phyloP scores from a whole-genome alignment of 53 echinoderm and acorn worm genomes.

The Hippasteria phrygiana region DNA sequence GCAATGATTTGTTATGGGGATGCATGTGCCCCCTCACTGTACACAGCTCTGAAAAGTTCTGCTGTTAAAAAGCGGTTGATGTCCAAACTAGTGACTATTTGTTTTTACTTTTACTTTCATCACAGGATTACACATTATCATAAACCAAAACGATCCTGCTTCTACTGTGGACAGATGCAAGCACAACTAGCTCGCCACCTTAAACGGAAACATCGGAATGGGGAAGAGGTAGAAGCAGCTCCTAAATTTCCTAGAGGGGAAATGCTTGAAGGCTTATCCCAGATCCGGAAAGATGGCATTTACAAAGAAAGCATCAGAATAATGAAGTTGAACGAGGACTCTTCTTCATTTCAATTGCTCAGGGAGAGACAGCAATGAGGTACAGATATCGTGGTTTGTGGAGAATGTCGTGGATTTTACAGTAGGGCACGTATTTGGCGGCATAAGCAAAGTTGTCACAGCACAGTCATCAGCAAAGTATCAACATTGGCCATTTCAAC shows the following conservation, averaged over 20 bases:
- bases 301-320: conserved; percentile 17
- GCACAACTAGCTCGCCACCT: conserved; percentile 16
- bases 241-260: background rate
- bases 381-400: conserved; percentile 3
- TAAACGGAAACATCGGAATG: background rate
- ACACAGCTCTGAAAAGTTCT: no score
- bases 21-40: no score
- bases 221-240: conserved; percentile 28
- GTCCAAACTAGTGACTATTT: no score
- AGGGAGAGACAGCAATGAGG: conserved; percentile 5
- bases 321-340: background rate
- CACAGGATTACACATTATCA: no score
- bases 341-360: background rate
- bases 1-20: no score
- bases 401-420: conserved; percentile 22
- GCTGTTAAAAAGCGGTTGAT: no score
- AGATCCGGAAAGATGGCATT: conserved; percentile 32
- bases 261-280: background rate
- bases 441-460: conserved; percentile 24
- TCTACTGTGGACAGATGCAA: conserved; percentile 10
- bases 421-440: conserved; percentile 5
- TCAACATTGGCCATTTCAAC: background rate
- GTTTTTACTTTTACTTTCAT: no score
- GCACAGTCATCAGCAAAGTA: background rate
- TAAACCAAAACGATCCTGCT: conserved; percentile 11